A percentile compares a stretch with the other conserved stretches of the same genome.
These are phyloP conservation scores for Stigmatopora nigra DNA, from an alignment of 2,113 vertebrate genomes.

Conservation along the genomic window DNA sequence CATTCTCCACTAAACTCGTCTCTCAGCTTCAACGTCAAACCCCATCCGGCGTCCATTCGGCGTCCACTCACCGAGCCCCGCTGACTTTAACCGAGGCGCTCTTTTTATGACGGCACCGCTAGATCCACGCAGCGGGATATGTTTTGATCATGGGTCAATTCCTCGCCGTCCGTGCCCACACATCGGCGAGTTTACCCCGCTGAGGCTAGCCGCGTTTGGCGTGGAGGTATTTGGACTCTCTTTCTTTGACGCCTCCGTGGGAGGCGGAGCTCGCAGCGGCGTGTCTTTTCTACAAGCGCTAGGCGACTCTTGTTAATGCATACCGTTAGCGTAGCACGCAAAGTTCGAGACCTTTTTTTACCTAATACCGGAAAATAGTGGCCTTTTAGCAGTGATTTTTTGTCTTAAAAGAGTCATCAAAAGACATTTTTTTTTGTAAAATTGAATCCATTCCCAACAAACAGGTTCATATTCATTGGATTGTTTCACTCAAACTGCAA, in stretches of 20 bases:
- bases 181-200: background rate
- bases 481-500: too few species aligned
- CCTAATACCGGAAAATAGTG: too few species aligned
- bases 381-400: too few species aligned
- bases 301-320: slow-evolving; percentile 17
- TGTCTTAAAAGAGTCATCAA: too few species aligned
- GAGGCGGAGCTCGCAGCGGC: background rate
- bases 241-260: slow-evolving; percentile 43
- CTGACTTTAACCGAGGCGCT: background rate
- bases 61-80: background rate
- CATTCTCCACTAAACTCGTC: too few species aligned
- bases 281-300: background rate
- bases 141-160: background rate
- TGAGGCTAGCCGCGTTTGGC: slow-evolving; percentile 34
- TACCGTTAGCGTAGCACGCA: too few species aligned
- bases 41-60: background rate
- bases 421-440: too few species aligned
- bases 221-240: slow-evolving; percentile 49
- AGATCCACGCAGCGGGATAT: background rate
- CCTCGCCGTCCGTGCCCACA: background rate
- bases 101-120: background rate
- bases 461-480: too few species aligned
- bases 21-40: too few species aligned
- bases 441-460: too few species aligned
- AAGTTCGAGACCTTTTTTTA: too few species aligned